These are phyloP conservation scores for Basileuterus tristriatus DNA, from an alignment of 2,797 vertebrate species.

Conservation along the genomic window DNA sequence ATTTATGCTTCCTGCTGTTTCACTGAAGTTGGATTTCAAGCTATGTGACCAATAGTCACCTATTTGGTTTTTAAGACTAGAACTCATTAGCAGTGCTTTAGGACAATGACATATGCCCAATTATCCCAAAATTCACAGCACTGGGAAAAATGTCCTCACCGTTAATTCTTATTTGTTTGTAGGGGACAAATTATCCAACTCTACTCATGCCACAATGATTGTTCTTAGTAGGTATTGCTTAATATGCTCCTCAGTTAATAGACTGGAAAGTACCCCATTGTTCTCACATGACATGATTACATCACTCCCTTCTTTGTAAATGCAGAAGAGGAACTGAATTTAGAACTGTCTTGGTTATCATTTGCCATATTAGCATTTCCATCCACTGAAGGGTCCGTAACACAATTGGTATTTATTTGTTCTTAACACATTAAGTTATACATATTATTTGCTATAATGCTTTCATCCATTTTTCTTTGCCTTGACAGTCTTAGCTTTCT, in stretches of 20 bases:
- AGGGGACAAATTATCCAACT: not conserved
- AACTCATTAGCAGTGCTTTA: not conserved
- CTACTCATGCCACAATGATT: not conserved
- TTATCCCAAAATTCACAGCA: not conserved
- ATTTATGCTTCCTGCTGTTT: not conserved
- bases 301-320: not conserved
- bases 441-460: not conserved
- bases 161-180: not conserved
- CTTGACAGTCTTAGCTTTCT: not conserved
- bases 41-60: not conserved
- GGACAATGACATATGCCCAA: not conserved
- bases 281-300: not conserved
- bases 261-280: not conserved
- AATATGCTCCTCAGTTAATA: not conserved
- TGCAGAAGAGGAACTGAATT: slow-evolving; percentile 11
- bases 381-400: not conserved
- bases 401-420: not conserved
- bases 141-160: not conserved
- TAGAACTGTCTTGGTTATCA: not conserved
- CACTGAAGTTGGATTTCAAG: not conserved
- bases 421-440: not conserved
- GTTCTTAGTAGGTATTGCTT: not conserved
- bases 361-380: not conserved
- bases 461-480: not conserved
- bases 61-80: not conserved